Conservation (phyloP, 2,888 invertebrate genomes). For the Cepaea hortensis region DNA sequence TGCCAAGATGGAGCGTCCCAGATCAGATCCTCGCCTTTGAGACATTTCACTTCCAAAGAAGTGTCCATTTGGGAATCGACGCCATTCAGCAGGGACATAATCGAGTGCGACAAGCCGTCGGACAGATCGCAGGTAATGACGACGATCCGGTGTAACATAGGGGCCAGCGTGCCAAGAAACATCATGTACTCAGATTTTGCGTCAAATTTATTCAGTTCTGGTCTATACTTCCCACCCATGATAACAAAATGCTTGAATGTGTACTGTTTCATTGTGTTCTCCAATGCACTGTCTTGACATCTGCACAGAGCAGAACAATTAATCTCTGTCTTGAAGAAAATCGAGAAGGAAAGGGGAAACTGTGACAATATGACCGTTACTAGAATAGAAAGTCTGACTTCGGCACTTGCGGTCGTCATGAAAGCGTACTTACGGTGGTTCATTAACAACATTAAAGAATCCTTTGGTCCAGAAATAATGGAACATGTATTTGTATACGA, state of each 20-base stretch:
- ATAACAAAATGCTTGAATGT: background rate
- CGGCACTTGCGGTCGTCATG: background rate
- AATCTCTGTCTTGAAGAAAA: conserved; percentile 19
- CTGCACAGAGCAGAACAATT: conserved; percentile 40
- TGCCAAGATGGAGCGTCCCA: conserved; percentile 44
- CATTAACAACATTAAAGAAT: conserved; percentile 1
- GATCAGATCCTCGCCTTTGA: conserved; percentile 29
- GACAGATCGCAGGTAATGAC: conserved; percentile 24
- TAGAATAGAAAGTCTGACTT: background rate
- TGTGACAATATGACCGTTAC: background rate
- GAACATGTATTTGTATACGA: background rate
- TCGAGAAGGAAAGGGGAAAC: background rate
- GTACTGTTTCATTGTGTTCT: conserved; percentile 27
- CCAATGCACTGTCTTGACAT: conserved; percentile 32
- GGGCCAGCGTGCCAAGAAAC: conserved; percentile 29
- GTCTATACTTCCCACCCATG: conserved; percentile 32
- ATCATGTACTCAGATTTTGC: conserved; percentile 16
- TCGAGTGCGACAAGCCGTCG: conserved; percentile 27
- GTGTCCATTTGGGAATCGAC: conserved; percentile 27
- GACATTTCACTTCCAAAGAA: conserved; percentile 35
- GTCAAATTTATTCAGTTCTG: conserved; percentile 23
- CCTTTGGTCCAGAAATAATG: conserved; percentile 19
- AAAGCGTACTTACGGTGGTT: conserved; percentile 29
- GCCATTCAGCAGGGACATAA: conserved; percentile 40
- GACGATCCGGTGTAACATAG: conserved; percentile 14